A percentile compares a stretch with the other conserved stretches of the same genome.
Evolutionary conservation across 30 jellyfish, hydroid and myxozoan species (phyloP).

Genomic region (Morbakka virulenta): DNA sequence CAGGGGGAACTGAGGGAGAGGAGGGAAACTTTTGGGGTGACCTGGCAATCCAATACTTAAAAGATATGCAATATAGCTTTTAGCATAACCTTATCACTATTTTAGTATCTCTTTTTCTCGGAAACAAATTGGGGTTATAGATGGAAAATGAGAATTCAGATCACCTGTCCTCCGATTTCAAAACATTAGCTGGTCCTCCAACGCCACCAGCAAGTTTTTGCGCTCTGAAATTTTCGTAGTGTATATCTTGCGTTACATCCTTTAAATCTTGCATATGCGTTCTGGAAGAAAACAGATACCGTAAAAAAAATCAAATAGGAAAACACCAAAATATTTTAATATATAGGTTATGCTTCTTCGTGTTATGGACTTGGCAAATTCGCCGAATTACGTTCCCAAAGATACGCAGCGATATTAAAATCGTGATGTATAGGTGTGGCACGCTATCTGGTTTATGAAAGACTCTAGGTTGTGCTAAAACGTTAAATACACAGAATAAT

Average conservation of each 20-base stretch:
- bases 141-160: neutral
- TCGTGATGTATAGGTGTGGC: no score
- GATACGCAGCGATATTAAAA: no score
- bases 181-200: constrained; percentile 52
- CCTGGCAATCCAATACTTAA: no score
- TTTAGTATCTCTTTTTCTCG: no score
- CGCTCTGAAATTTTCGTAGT: constrained; percentile 95
- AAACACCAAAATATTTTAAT: neutral
- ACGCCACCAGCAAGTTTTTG: constrained; percentile 77
- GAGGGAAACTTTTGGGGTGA: no score
- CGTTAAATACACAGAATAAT: no score
- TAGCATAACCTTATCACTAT: no score
- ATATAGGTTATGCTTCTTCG: neutral
- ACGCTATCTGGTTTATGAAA: no score
- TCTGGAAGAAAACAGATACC: constrained; percentile 35
- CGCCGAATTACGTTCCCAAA: neutral
- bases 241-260: constrained; percentile 95
- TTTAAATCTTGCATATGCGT: constrained; percentile 97
- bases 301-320: neutral
- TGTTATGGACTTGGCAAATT: neutral
- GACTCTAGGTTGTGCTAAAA: no score
- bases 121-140: no score
- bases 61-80: no score
- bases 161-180: constrained; percentile 63
- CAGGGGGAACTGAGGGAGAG: no score